Base-by-base conservation (phyloP, 92 coral and sea anemone genomes). In the Scolanthus callimorphus region DNA sequence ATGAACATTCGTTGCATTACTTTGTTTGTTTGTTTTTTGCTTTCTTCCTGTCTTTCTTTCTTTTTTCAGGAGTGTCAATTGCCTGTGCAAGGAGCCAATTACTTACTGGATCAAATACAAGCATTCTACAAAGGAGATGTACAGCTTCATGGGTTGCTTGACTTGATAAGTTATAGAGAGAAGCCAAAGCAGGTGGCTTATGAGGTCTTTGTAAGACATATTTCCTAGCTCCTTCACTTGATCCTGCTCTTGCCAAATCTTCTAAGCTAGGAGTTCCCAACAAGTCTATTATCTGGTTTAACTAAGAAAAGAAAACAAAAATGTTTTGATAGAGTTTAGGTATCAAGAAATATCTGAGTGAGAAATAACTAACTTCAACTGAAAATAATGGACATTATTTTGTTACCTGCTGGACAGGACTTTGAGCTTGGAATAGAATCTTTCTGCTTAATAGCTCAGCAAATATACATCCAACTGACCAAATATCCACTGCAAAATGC, bases 401-500 rank as follows among this genome's bases (percentile, higher is more conserved):
- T n/a, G n/a, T 49, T 70, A 89, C 97, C 97, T 94, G 99, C 60
- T 94, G 96, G n/a, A 94, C 99, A 43, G 99, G 99, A 49, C 96
- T 94, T 50, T 86, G 90, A 27, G 99, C 88, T 81, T 94, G 96
- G 49, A 94, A 94, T 58, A 94, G 70, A 46, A 88, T 94, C 66
- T 94, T 94, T 59, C 99, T 77, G 57, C 96, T 94, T 66, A 94
- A 75, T 27, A 94, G 76, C 71, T 94, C 99, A 3, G 96, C 99
- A 84, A 94, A 94, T 28, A 94, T 94, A 57, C 99, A 94, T 2
- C 99, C 99, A 38, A 94, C 99, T 41, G 99, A 94, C 99, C 99
- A 94, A 50, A 94, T 68, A 63, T 94, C 99, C 45, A 94, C 99
- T 94, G 71, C 27, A 88, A 74, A 45, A 51, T 23, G n/a, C n/a